phyloP scores from a whole-genome alignment of 2,113 vertebrate species.

The Nothocercus nigrocapillus region DNA sequence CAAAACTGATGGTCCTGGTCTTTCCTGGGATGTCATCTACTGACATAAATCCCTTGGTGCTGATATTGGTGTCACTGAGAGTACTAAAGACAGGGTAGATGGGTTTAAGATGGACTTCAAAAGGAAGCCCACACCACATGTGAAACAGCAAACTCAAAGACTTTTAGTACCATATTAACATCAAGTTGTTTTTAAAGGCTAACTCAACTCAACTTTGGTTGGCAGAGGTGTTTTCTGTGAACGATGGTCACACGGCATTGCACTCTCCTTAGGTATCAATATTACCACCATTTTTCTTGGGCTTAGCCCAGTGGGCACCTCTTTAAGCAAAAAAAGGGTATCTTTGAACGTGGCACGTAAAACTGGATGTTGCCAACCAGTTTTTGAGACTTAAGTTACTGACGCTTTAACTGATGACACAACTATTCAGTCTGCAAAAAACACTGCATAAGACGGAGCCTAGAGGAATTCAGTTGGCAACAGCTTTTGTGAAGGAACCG shows the following conservation, averaged over 20 bases:
- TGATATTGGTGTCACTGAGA: neutral
- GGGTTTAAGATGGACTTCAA: neutral
- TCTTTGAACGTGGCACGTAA: neutral
- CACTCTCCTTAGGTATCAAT: neutral
- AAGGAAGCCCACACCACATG: accelerated
- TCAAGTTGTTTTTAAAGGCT: neutral
- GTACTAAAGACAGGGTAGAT: accelerated
- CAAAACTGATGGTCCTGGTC: neutral
- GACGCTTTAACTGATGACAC: constrained; percentile 16
- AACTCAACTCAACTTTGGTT: neutral
- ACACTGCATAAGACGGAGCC: neutral
- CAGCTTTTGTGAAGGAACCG: neutral
- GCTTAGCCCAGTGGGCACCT: neutral
- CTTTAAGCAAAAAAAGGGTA: neutral
- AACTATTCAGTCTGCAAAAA: neutral
- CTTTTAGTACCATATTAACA: neutral
- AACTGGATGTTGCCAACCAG: neutral
- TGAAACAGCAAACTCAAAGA: neutral
- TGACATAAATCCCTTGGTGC: neutral
- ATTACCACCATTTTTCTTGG: neutral
- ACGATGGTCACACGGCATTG: accelerated
- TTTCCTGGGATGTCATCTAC: neutral
- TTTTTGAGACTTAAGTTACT: constrained; percentile 5
- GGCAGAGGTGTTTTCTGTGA: neutral
- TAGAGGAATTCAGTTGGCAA: neutral